Evolutionary conservation across 2,113 vertebrate species (phyloP).

Genomic region (Alces alces): DNA sequence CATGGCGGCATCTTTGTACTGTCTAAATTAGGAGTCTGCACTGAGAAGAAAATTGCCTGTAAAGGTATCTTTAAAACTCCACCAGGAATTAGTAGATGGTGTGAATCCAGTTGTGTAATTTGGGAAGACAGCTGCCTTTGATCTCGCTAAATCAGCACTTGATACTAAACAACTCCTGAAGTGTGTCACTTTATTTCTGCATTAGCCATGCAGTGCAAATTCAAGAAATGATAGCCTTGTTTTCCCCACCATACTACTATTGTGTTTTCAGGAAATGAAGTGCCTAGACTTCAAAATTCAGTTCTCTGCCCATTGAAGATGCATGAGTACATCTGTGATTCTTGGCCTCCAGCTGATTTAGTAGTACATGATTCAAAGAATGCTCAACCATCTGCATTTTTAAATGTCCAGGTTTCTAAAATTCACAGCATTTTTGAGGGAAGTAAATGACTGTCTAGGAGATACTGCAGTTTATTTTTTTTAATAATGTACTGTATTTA

Average conservation of each 20-base stretch:
- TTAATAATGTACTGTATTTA: neutral
- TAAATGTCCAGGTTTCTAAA: constrained; percentile 33
- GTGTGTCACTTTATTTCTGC: neutral
- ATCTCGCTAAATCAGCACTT: constrained; percentile 60
- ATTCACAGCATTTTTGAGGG: neutral
- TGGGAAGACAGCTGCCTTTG: constrained; percentile 63
- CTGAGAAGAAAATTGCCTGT: constrained; percentile 48
- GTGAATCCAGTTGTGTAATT: constrained; percentile 69
- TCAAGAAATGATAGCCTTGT: constrained; percentile 3
- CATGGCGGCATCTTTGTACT: neutral
- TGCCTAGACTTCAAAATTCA: constrained; percentile 7
- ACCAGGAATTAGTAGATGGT: constrained; percentile 53
- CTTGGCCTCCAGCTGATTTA: neutral
- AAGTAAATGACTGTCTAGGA: neutral
- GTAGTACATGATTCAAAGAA: neutral
- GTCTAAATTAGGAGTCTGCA: constrained; percentile 39
- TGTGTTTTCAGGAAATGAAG: constrained; percentile 44
- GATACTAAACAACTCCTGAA: constrained; percentile 38
- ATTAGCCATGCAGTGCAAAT: neutral
- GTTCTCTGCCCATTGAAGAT: constrained; percentile 36
- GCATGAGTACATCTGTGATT: constrained; percentile 21
- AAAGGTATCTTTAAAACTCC: constrained; percentile 67
- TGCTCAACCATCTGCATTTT: neutral
- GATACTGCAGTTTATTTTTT: neutral
- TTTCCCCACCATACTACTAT: neutral